A percentile compares a stretch with the other conserved stretches of the same genome.
phyloP scores from a whole-genome alignment of 2,797 vertebrate species.

The Tenualosa ilisha region DNA sequence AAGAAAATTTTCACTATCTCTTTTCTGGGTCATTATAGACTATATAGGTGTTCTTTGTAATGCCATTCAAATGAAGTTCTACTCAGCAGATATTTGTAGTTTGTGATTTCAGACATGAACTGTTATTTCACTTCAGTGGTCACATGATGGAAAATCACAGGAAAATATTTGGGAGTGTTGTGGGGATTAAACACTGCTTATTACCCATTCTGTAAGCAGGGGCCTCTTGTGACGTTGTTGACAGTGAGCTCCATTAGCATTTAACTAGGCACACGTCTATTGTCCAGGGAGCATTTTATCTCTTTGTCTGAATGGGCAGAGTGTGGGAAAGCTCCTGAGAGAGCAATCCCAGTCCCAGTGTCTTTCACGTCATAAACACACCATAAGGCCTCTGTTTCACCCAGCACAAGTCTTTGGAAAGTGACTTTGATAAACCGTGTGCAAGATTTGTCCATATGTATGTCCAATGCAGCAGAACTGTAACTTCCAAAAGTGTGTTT shows the following conservation, averaged over 20 bases:
- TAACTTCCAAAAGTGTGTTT: too few relatives aligned
- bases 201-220: neutral
- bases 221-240: conserved; percentile 11
- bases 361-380: conserved; percentile 5
- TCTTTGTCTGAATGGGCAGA: conserved; percentile 40
- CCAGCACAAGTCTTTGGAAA: neutral
- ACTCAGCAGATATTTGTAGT: too few relatives aligned
- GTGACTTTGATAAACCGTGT: neutral
- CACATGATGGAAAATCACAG: too few relatives aligned
- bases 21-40: too few relatives aligned
- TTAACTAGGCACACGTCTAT: conserved; percentile 44
- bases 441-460: too few relatives aligned
- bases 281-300: conserved; percentile 29
- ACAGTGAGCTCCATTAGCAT: conserved; percentile 1
- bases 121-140: too few relatives aligned
- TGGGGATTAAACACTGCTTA: neutral
- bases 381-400: conserved; percentile 23
- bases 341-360: conserved; percentile 37
- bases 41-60: too few relatives aligned
- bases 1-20: too few relatives aligned
- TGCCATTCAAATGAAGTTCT: too few relatives aligned
- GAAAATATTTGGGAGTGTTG: neutral
- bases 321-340: conserved; percentile 52
- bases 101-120: too few relatives aligned
- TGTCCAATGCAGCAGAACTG: too few relatives aligned